A percentile compares a stretch with the other conserved stretches of the same genome.
Conservation (phyloP, 1,140 invertebrate species). For the Conus ventricosus region DNA sequence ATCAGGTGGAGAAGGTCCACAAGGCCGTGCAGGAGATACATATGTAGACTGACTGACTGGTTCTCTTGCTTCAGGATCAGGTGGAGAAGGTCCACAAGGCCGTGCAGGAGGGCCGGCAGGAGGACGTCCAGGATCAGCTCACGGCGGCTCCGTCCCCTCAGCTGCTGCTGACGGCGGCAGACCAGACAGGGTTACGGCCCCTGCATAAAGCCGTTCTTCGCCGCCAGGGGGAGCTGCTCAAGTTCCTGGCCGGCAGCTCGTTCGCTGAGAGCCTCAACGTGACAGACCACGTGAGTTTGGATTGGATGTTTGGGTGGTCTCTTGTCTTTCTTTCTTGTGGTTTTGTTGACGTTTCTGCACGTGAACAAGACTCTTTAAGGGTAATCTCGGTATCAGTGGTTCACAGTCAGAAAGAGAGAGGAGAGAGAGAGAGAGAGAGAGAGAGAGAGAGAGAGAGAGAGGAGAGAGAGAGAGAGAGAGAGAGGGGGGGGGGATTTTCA, state of each 20-base stretch:
- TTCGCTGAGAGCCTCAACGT: neutral
- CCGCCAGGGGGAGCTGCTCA: conserved; percentile 23
- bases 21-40: no score
- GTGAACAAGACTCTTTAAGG: no score
- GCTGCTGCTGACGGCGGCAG: conserved; percentile 42
- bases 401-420: no score
- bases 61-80: conserved; percentile 39
- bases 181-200: conserved; percentile 48
- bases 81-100: conserved; percentile 51
- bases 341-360: no score
- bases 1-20: no score
- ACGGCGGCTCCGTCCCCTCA: conserved; percentile 30
- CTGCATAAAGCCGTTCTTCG: conserved; percentile 59
- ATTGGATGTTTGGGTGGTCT: no score
- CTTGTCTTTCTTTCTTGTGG: neutral
- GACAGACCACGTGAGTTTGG: neutral
- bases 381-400: no score
- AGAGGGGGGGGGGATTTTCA: no score
- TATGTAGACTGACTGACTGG: no score
- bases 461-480: no score
- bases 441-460: no score
- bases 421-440: no score
- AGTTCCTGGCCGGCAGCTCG: neutral
- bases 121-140: conserved; percentile 44
- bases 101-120: conserved; percentile 44